A percentile compares a stretch with the other conserved stretches of the same genome.
Evolutionary conservation across 2,113 vertebrate genomes (phyloP).

Genomic region (Pycnonotus jocosus): DNA sequence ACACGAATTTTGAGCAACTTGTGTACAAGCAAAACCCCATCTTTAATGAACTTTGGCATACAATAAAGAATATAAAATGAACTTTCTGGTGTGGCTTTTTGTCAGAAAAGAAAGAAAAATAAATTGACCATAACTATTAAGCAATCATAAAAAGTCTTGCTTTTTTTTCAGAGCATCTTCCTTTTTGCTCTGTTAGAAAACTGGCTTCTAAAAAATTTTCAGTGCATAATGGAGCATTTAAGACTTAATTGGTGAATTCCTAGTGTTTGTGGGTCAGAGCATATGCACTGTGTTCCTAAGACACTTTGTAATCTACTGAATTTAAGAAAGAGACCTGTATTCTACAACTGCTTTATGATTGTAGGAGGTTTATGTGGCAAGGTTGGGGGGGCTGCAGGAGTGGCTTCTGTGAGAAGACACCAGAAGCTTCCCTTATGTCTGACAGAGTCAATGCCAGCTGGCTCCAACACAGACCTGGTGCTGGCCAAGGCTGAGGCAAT

Average conservation of each 20-base stretch:
- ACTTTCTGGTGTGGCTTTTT: background rate
- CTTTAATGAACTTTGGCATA: conserved; percentile 25
- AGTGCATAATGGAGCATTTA: background rate
- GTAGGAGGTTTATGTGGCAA: background rate
- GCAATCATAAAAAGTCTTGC: background rate
- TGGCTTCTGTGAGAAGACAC: background rate
- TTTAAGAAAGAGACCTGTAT: background rate
- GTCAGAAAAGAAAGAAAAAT: background rate
- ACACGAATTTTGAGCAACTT: conserved; percentile 38
- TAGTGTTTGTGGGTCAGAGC: background rate
- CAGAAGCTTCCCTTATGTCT: background rate
- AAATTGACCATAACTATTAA: background rate
- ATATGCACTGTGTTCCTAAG: background rate
- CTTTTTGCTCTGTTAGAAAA: background rate
- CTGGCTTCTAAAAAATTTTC: background rate
- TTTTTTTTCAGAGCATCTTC: background rate
- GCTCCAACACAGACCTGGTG: background rate
- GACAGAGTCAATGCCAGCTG: background rate
- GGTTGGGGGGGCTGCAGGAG: background rate
- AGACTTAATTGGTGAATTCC: background rate
- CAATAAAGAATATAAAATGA: conserved; percentile 31
- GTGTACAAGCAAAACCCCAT: background rate
- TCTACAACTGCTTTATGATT: background rate
- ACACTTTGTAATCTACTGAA: background rate
- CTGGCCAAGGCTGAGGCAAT: background rate